A percentile compares a stretch with the other conserved stretches of the same genome.
phyloP scores from a whole-genome alignment of 2,113 vertebrate genomes.

The Rynchops niger region DNA sequence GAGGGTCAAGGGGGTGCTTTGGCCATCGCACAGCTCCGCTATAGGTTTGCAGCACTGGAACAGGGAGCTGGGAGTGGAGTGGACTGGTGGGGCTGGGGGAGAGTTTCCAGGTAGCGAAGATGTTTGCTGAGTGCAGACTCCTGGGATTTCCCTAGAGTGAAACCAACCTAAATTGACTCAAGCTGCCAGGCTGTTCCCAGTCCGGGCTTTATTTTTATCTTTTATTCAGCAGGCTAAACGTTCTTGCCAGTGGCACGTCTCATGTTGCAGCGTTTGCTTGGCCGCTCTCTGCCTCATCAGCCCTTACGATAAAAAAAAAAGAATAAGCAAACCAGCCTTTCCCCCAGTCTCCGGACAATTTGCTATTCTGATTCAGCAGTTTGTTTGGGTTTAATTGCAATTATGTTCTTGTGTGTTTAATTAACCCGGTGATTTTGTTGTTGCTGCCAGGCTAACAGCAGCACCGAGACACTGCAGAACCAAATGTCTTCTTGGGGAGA shows the following conservation, averaged over 20 bases:
- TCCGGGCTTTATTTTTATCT: background rate
- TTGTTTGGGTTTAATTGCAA: slow-evolving; percentile 4
- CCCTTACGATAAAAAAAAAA: background rate
- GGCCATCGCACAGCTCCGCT: background rate
- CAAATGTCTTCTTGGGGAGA: background rate
- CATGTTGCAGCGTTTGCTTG: background rate
- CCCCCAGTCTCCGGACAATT: background rate
- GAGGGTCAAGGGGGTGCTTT: background rate
- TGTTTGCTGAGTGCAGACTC: background rate
- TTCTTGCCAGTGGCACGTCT: background rate
- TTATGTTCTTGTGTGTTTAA: background rate
- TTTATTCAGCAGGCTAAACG: slow-evolving; percentile 13
- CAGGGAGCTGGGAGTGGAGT: background rate
- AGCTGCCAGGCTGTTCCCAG: background rate
- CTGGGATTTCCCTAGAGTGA: background rate
- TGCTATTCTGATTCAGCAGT: background rate
- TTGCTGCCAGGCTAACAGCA: background rate
- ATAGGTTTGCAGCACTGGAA: background rate
- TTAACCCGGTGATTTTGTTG: background rate
- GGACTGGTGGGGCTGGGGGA: background rate
- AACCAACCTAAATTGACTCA: background rate
- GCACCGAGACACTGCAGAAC: background rate
- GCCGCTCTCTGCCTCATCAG: background rate
- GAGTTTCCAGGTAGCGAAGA: background rate
- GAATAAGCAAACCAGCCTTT: background rate